Percentiles rank a stretch among this genome's conserved stretches.
These are phyloP conservation scores for Drosophila prostipennis DNA, from an alignment of 2,888 invertebrate genomes.

Conservation along the genomic window DNA sequence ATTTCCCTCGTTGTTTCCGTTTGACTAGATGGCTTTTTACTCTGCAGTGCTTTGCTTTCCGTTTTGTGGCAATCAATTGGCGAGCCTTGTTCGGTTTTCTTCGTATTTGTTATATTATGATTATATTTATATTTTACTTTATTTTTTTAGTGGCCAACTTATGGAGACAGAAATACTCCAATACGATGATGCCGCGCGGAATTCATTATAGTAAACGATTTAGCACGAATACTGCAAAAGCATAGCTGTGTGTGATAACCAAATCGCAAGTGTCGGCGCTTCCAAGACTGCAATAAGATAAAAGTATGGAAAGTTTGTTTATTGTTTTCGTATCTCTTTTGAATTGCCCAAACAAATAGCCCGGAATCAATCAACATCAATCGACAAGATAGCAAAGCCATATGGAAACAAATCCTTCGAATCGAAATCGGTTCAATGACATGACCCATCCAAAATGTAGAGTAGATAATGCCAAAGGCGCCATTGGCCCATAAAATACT, in stretches of 20 bases:
- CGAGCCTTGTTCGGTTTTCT: constrained; percentile 18
- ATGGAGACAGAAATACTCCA: constrained; percentile 85
- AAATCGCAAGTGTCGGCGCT: constrained; percentile 28
- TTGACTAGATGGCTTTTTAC: constrained; percentile 73
- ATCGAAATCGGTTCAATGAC: constrained; percentile 63
- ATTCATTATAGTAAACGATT: constrained; percentile 82
- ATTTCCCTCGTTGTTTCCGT: constrained; percentile 46
- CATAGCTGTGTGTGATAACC: constrained; percentile 66
- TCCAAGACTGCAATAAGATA: constrained; percentile 55
- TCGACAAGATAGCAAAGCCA: constrained; percentile 19
- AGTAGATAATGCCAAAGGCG: constrained; percentile 63
- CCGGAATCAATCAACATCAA: constrained; percentile 44
- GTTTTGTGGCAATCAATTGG: constrained; percentile 17
- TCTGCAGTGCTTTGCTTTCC: constrained; percentile 12
- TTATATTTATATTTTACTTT: constrained; percentile 25
- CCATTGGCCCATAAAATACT: constrained; percentile 64
- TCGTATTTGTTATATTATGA: constrained; percentile 25
- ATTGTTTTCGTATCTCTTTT: constrained; percentile 28
- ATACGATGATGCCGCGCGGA: constrained; percentile 84
- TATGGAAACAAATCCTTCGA: constrained; percentile 31
- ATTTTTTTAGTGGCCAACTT: constrained; percentile 46
- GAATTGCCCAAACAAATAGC: constrained; percentile 36
- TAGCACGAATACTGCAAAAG: constrained; percentile 79
- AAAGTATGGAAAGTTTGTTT: constrained; percentile 17
- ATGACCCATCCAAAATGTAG: constrained; percentile 34